phyloP scores from a whole-genome alignment of 2,113 vertebrate species.

The Acinonyx jubatus region DNA sequence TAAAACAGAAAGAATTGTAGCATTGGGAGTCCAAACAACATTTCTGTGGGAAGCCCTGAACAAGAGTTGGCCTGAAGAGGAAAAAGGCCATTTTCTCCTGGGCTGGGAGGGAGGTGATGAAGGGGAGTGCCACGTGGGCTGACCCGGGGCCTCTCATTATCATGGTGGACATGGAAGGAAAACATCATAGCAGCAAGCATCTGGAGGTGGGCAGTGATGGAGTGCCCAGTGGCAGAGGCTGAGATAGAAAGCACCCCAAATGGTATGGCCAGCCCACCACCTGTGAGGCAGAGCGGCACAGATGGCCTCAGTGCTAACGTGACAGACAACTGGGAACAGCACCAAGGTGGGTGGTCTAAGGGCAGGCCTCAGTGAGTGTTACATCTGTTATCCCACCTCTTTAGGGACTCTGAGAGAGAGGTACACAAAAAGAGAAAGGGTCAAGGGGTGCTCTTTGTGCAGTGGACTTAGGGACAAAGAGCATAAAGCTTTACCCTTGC shows the following conservation, averaged over 20 bases:
- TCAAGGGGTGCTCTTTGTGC: not conserved
- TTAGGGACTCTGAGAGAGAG: not conserved
- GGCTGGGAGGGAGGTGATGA: not conserved
- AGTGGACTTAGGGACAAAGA: not conserved
- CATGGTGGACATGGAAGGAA: not conserved
- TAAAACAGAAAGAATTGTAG: not conserved
- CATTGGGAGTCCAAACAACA: not conserved
- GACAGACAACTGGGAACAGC: accelerated
- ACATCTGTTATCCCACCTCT: not conserved
- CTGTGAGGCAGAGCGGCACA: not conserved
- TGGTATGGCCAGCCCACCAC: not conserved
- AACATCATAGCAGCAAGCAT: not conserved
- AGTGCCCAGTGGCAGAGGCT: not conserved
- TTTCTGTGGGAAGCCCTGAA: not conserved
- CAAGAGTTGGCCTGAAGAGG: not conserved
- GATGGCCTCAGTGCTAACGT: not conserved
- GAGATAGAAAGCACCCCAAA: not conserved
- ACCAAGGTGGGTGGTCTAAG: not conserved
- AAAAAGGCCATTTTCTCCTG: not conserved
- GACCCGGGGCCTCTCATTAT: not conserved
- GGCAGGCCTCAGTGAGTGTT: not conserved
- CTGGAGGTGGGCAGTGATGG: not conserved
- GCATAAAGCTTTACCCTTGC: not conserved
- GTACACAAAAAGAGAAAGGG: not conserved
- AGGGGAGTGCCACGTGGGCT: accelerated